Conservation (phyloP, 2,113 vertebrate species). For the Urocynchramus pylzowi region DNA sequence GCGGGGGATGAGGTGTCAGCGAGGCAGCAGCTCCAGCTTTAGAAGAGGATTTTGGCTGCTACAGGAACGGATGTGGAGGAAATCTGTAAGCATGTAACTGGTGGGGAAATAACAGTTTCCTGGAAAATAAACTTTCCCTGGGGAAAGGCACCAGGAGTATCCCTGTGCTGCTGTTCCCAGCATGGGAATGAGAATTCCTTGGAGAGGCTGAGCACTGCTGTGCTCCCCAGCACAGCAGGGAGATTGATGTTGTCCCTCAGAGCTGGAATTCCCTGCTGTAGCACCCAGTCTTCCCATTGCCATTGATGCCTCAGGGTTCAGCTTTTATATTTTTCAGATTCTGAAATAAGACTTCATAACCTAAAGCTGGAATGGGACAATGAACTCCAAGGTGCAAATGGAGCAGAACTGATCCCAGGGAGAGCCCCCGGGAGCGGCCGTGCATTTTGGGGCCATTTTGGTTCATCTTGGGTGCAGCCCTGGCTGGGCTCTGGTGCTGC, state of each 20-base stretch:
- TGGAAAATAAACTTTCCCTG: not conserved
- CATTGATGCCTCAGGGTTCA: fast-evolving
- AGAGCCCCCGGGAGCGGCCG: not conserved
- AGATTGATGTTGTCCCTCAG: too few species aligned
- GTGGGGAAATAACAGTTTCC: not conserved
- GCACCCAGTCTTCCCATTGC: fast-evolving
- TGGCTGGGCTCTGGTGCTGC: not conserved
- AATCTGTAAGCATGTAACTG: not conserved
- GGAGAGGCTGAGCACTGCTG: not conserved
- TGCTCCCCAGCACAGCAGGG: not conserved
- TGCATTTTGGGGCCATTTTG: not conserved
- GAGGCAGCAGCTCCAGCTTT: not conserved
- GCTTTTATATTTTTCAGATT: not conserved
- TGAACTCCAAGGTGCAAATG: not conserved
- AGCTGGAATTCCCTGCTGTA: not conserved
- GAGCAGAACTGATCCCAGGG: not conserved
- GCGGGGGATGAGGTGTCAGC: not conserved
- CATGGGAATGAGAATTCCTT: not conserved
- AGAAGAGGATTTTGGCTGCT: not conserved
- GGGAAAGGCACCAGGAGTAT: not conserved
- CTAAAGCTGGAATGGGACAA: not conserved
- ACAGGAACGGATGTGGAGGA: not conserved
- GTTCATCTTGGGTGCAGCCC: not conserved
- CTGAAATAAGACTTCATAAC: not conserved
- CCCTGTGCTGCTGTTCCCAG: not conserved